Conservation (phyloP, 2,113 vertebrate species). For the Suricata suricatta region DNA sequence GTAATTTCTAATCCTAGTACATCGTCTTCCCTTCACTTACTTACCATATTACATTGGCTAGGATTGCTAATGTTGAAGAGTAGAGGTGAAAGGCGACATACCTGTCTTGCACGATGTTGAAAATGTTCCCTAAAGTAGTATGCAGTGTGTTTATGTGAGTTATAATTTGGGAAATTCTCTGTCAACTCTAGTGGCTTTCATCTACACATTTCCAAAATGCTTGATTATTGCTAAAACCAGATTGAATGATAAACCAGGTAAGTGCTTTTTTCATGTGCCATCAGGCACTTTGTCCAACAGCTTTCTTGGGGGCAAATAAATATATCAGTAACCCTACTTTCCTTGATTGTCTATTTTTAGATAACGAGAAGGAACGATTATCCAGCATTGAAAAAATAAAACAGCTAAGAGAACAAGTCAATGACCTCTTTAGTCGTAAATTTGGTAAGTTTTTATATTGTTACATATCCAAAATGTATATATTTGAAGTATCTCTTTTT, state of each 20-base stretch:
- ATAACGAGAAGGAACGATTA: conserved; percentile 81
- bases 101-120: neutral
- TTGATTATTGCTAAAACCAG: neutral
- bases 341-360: conserved; percentile 73
- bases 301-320: neutral
- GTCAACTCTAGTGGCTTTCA: neutral
- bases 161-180: neutral
- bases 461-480: neutral
- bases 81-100: neutral
- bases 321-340: neutral
- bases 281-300: neutral
- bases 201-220: neutral
- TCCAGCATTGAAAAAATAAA: conserved; percentile 85
- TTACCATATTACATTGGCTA: neutral
- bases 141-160: neutral
- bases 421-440: conserved; percentile 88
- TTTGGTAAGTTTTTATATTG: conserved; percentile 84
- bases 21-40: neutral
- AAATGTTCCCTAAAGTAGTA: neutral
- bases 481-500: neutral
- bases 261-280: neutral
- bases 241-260: neutral
- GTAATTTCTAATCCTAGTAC: neutral
- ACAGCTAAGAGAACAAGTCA: conserved; percentile 88
- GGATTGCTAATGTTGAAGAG: neutral